phyloP scores from a whole-genome alignment of 2,113 vertebrate genomes.

The Delphinapterus leucas region DNA sequence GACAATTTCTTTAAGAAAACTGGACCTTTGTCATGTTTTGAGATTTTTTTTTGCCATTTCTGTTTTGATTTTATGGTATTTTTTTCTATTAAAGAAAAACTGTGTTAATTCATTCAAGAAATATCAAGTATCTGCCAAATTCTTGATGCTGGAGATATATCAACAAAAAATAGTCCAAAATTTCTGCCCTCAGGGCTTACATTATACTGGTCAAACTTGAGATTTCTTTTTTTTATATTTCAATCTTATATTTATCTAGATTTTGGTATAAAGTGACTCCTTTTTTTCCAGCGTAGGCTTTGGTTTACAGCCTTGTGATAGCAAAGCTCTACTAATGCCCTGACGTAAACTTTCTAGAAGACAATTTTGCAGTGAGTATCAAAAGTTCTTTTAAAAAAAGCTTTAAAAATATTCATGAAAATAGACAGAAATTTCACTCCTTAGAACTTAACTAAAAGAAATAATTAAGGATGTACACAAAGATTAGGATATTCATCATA shows the following conservation, averaged over 20 bases:
- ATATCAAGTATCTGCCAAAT: not conserved
- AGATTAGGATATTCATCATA: conserved; percentile 10
- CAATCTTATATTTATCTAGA: not conserved
- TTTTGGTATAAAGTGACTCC: not conserved
- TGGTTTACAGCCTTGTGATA: not conserved
- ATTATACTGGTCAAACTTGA: not conserved
- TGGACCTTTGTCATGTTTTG: not conserved
- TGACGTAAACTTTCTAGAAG: conserved; percentile 13
- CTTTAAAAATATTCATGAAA: not conserved
- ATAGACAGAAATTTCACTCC: conserved; percentile 1
- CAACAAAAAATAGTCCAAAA: conserved; percentile 3
- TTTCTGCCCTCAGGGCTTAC: not conserved
- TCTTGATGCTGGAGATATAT: not conserved
- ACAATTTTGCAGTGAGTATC: not conserved
- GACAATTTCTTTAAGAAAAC: not conserved
- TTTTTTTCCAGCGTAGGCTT: not conserved
- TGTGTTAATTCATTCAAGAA: conserved; percentile 19
- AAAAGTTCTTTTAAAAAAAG: not conserved
- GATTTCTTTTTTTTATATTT: not conserved
- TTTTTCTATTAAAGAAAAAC: not conserved
- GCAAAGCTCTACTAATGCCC: not conserved
- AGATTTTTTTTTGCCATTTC: not conserved
- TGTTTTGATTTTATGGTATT: conserved; percentile 9
- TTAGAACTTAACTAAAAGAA: conserved; percentile 34
- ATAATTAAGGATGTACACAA: not conserved